A percentile compares a stretch with the other conserved stretches of the same genome.
Conservation (phyloP, 2,888 invertebrate genomes). For the Neoscelio sp. region DNA sequence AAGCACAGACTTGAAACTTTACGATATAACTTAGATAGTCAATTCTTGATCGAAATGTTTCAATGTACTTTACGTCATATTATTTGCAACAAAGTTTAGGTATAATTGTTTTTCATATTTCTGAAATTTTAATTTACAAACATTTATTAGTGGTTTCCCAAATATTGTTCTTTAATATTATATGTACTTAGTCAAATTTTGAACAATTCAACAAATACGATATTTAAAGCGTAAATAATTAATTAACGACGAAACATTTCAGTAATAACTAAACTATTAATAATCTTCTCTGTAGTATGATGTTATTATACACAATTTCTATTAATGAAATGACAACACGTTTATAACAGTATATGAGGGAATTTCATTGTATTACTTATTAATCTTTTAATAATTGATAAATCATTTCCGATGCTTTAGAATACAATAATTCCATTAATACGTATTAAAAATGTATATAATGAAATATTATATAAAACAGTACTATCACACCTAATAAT, state of each 20-base stretch:
- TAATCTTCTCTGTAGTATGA: constrained; percentile 2
- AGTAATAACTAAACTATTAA: constrained; percentile 28
- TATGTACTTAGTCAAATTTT: not conserved
- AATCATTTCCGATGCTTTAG: too few species aligned
- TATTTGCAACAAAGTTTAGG: too few species aligned
- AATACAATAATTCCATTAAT: not conserved
- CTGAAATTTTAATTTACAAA: too few species aligned
- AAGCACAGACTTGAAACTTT: too few species aligned
- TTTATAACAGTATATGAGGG: not conserved
- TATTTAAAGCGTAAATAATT: constrained; percentile 31
- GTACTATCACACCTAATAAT: too few species aligned
- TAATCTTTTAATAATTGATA: not conserved
- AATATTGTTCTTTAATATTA: too few species aligned
- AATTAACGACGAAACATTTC: constrained; percentile 26
- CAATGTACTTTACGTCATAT: too few species aligned
- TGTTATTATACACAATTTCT: constrained; percentile 15
- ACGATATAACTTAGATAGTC: too few species aligned
- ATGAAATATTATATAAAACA: not conserved
- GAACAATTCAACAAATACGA: not conserved
- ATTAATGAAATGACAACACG: constrained; percentile 5
- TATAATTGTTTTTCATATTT: too few species aligned
- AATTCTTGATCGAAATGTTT: too few species aligned
- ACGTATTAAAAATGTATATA: not conserved
- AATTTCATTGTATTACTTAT: not conserved
- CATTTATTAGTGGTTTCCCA: too few species aligned